A percentile compares a stretch with the other conserved stretches of the same genome.
Evolutionary conservation across 2,113 vertebrate genomes (phyloP).

Genomic region (Cairina moschata): DNA sequence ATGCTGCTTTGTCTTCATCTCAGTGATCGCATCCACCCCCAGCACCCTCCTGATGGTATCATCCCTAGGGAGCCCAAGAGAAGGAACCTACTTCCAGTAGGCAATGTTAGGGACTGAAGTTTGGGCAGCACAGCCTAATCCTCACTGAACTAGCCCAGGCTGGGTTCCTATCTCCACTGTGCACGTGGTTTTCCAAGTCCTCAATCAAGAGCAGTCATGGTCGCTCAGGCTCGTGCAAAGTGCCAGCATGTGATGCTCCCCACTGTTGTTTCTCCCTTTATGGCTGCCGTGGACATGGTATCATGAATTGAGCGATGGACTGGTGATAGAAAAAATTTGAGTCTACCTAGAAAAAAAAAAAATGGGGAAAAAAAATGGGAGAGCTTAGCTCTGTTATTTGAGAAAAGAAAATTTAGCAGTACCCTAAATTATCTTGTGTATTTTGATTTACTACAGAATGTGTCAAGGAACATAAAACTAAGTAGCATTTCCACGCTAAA

Average conservation of each 20-base stretch:
- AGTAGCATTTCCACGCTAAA: not conserved
- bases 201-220: accelerated
- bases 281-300: not conserved
- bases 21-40: accelerated
- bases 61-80: accelerated
- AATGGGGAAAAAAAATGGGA: not conserved
- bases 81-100: not conserved
- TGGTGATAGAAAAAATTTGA: not conserved
- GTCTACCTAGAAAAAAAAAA: not conserved
- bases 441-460: not conserved
- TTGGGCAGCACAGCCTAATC: not conserved
- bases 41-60: accelerated
- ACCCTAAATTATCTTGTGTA: not conserved
- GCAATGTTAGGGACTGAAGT: not conserved
- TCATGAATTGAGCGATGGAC: not conserved
- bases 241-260: accelerated
- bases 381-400: not conserved
- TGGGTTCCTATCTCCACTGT: not conserved
- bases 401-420: not conserved
- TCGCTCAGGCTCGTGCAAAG: not conserved
- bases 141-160: not conserved
- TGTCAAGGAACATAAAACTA: not conserved
- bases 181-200: not conserved
- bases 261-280: not conserved
- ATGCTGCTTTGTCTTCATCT: not conserved